Conservation (phyloP, 2,113 vertebrate species). For the Campylorhamphus procurvoides region DNA sequence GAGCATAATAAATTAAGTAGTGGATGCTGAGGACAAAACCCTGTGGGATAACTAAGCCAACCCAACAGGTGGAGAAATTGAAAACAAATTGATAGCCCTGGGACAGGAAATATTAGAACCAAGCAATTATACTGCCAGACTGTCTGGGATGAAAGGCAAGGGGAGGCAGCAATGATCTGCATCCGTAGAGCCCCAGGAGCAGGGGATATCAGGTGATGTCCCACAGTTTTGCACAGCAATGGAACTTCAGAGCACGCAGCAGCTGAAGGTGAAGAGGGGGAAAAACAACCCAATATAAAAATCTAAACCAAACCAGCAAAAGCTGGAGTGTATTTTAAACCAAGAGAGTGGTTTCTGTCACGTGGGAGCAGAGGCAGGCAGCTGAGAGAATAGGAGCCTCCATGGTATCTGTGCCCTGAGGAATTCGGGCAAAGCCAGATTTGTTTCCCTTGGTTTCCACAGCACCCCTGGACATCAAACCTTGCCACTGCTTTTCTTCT, state of each 20-base stretch:
- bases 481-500: neutral
- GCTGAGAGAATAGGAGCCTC: neutral
- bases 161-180: constrained; percentile 40
- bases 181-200: neutral
- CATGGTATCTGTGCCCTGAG: neutral
- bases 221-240: neutral
- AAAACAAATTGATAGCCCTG: constrained; percentile 67
- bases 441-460: rapidly evolving
- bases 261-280: neutral
- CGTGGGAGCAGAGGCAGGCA: neutral
- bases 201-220: neutral
- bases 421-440: rapidly evolving
- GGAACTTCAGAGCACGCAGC: neutral
- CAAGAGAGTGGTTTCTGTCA: neutral
- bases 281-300: neutral
- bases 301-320: neutral
- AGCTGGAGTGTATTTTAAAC: rapidly evolving
- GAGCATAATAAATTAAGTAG: constrained; percentile 57
- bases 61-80: constrained; percentile 37
- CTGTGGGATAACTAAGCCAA: constrained; percentile 34
- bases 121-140: constrained; percentile 50
- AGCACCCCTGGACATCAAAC: neutral
- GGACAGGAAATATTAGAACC: constrained; percentile 59
- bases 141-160: constrained; percentile 18
- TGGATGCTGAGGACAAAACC: constrained; percentile 29